Evolutionary conservation across 1,140 invertebrate genomes (phyloP).

Genomic region (Uloborus diversus): DNA sequence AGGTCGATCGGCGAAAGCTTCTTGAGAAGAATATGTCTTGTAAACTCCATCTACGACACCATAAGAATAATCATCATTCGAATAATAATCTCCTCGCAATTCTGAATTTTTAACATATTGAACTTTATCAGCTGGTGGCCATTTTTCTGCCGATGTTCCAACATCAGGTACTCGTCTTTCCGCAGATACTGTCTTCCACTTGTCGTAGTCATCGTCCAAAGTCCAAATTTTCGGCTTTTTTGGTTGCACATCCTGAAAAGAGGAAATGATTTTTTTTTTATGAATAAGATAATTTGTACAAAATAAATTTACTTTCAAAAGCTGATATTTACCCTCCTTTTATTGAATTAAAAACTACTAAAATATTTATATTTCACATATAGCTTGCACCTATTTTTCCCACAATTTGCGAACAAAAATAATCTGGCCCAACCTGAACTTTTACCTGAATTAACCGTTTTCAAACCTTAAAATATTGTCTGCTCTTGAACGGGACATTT

Average conservation of each 20-base stretch:
- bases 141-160: neutral
- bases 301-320: no score
- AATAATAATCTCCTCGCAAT: constrained; percentile 1
- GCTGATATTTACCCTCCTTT: no score
- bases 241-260: neutral
- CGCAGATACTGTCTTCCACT: constrained; percentile 32
- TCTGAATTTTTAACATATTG: constrained; percentile 7
- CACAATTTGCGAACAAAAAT: no score
- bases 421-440: no score
- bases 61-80: neutral
- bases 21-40: neutral
- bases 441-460: no score
- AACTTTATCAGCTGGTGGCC: neutral
- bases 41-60: neutral
- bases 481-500: no score
- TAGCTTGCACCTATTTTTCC: no score
- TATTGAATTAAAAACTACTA: no score
- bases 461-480: no score
- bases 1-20: constrained; percentile 25
- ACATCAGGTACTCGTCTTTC: constrained; percentile 6
- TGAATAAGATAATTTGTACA: no score
- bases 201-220: constrained; percentile 41
- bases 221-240: constrained; percentile 28
- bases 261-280: no score
- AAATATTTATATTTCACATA: no score